Evolutionary conservation across 2,888 invertebrate genomes (phyloP).

Genomic region (Muschampia plurimacula): DNA sequence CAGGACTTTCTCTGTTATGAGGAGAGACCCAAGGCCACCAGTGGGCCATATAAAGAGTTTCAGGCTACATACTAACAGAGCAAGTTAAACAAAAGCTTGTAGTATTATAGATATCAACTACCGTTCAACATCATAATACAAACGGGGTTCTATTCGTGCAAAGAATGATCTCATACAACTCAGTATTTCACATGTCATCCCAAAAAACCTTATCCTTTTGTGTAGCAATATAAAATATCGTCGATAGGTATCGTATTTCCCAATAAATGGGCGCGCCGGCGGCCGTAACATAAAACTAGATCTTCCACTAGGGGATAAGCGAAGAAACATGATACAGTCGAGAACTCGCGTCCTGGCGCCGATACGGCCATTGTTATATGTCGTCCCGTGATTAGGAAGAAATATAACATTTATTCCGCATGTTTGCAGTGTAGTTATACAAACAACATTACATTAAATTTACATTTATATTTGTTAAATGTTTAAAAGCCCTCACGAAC

Average conservation of each 20-base stretch:
- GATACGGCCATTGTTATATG: neutral
- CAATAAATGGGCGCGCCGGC: constrained; percentile 1
- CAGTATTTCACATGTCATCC: neutral
- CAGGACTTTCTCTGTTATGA: neutral
- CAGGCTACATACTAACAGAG: no score
- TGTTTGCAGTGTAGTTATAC: no score
- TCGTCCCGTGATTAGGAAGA: neutral
- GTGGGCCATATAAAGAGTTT: no score
- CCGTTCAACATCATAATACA: neutral
- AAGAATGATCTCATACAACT: neutral
- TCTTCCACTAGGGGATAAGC: neutral
- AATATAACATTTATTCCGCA: no score
- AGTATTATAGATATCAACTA: neutral
- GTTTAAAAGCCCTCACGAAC: no score
- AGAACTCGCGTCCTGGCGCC: neutral
- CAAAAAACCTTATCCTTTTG: constrained; percentile 2
- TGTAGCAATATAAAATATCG: neutral
- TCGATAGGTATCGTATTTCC: constrained; percentile 7
- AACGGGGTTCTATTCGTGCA: neutral
- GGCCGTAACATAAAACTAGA: constrained; percentile 11
- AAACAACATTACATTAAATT: no score
- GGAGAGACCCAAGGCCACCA: neutral
- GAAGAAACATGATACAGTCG: neutral
- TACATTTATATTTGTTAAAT: no score
- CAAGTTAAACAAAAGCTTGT: neutral